Evolutionary conservation across 2,113 vertebrate species (phyloP).

Genomic region (Poeciliopsis turrubarensis): DNA sequence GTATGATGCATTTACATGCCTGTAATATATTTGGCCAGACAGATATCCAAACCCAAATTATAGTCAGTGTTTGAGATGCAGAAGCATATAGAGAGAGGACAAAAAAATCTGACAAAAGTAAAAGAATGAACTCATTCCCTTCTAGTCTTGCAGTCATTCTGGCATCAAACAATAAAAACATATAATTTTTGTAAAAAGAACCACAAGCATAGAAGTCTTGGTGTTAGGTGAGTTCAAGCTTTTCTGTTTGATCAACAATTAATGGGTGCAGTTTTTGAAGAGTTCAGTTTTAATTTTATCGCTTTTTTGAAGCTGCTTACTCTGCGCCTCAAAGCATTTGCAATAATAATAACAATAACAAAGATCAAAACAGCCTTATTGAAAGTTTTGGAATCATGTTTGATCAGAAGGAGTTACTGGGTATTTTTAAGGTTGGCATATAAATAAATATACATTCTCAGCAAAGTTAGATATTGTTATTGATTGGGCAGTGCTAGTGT

Average conservation of each 20-base stretch:
- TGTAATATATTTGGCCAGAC: not conserved
- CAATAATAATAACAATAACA: not conserved
- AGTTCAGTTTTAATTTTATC: not conserved
- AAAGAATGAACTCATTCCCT: not conserved
- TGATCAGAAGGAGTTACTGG: not conserved
- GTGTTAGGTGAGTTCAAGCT: not conserved
- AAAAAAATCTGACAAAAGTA: not conserved
- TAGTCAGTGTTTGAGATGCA: not conserved
- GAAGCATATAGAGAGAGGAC: not conserved
- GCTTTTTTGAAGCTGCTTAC: not conserved
- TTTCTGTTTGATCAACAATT: slow-evolving; percentile 9
- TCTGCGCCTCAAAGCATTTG: not conserved
- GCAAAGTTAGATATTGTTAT: not conserved
- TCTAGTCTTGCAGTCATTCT: not conserved
- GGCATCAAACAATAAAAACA: not conserved
- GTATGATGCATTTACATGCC: not conserved
- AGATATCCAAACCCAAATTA: not conserved
- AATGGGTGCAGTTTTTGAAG: slow-evolving; percentile 9
- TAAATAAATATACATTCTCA: not conserved
- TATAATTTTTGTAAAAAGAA: not conserved
- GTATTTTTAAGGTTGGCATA: not conserved
- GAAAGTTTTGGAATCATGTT: not conserved
- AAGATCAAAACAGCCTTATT: not conserved
- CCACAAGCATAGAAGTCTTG: not conserved
- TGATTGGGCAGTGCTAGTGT: too few relatives aligned